Conservation (phyloP, 2,113 vertebrate genomes). For the Loxodonta africana region DNA sequence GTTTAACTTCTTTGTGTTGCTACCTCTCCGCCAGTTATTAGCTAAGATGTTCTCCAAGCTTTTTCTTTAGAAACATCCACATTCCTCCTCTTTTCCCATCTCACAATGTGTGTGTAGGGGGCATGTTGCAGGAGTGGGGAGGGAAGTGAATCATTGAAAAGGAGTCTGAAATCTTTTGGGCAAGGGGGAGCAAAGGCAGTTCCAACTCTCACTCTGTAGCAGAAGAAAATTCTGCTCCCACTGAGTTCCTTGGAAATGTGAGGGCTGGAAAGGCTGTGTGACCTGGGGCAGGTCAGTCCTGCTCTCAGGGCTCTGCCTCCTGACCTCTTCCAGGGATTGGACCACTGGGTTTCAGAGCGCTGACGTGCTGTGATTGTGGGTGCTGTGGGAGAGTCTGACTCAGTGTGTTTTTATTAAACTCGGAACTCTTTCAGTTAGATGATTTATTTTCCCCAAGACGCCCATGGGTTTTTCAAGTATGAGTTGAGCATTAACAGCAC, state of each 20-base stretch:
- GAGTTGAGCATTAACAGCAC: constrained; percentile 24
- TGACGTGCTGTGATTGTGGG: background rate
- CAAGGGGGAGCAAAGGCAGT: background rate
- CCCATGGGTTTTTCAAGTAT: constrained; percentile 4
- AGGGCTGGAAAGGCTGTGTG: background rate
- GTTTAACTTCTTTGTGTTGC: background rate
- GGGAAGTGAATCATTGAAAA: background rate
- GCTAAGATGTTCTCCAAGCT: background rate
- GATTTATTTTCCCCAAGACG: constrained; percentile 31
- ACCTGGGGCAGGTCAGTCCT: background rate
- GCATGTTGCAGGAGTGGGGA: background rate
- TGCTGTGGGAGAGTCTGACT: constrained; percentile 15
- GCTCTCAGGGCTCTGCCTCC: background rate
- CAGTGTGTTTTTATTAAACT: constrained; percentile 40
- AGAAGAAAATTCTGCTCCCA: background rate
- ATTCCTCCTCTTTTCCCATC: background rate
- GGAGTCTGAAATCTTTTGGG: background rate
- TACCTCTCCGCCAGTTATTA: background rate
- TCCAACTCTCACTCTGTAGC: too few species aligned
- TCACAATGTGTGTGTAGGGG: background rate
- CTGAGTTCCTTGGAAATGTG: background rate
- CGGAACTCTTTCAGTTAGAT: constrained; percentile 4
- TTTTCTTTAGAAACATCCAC: background rate
- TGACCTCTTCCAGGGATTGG: background rate
- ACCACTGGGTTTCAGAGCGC: background rate